Conservation (phyloP, 2,113 vertebrate genomes). For the Mormyrus iriodes region DNA sequence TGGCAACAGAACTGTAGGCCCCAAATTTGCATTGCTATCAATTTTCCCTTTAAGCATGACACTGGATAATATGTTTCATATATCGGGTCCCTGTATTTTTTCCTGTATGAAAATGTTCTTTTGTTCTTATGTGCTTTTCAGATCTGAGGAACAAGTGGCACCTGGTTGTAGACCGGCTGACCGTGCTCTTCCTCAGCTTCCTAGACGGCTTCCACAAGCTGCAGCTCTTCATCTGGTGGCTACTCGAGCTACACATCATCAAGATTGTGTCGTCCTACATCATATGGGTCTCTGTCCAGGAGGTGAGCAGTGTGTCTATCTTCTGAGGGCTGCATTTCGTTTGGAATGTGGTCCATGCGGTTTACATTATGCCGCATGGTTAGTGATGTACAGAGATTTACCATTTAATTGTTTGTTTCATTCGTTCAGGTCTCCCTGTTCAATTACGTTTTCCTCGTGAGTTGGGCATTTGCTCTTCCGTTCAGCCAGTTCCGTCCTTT, state of each 20-base stretch:
- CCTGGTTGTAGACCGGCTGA: constrained; percentile 89
- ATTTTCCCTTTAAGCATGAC: neutral
- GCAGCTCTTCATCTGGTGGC: constrained; percentile 95
- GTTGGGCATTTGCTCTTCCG: constrained; percentile 92
- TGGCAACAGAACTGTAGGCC: neutral
- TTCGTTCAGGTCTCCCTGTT: constrained; percentile 80
- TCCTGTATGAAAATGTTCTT: neutral
- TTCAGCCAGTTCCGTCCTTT: constrained; percentile 84
- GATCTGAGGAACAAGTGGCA: constrained; percentile 93
- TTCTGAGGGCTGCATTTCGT: neutral
- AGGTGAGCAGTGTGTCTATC: constrained; percentile 57
- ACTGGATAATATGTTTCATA: neutral
- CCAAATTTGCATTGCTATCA: neutral
- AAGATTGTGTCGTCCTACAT: constrained; percentile 94
- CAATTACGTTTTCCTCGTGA: constrained; percentile 82
- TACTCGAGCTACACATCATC: constrained; percentile 92
- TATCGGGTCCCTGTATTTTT: neutral
- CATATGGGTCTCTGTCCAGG: constrained; percentile 80
- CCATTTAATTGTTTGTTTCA: neutral
- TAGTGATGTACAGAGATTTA: neutral
- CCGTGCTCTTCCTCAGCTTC: constrained; percentile 91
- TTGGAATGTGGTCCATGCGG: neutral
- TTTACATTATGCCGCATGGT: neutral
- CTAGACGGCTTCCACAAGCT: constrained; percentile 92
- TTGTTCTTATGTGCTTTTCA: constrained; percentile 38